Base-by-base conservation (phyloP, 1,140 invertebrate species). In the Coptotermes formosanus region DNA sequence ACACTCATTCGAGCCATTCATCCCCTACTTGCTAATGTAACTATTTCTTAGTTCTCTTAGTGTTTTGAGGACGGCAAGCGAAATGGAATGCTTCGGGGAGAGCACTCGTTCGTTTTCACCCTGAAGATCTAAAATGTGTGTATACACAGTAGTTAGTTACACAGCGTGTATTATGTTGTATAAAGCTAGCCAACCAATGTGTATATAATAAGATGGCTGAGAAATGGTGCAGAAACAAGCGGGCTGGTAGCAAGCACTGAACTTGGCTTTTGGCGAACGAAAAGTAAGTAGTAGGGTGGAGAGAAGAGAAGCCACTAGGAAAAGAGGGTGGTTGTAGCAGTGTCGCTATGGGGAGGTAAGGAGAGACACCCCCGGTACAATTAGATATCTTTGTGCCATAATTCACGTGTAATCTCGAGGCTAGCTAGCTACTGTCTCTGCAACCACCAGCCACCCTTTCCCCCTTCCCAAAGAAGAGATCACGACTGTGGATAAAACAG, bases 341-440 rank as follows among this genome's bases (percentile, higher is more conserved):
- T 64, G 59, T 64, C 85, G 85, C 59, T 69, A 64, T 75, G 64
- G 64, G 85, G 59, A 45, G 59, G 75, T 48, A 85, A 69, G 52
- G 45, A 81, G 75, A 82, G 83, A 55, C 84, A 86, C 87, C 64
- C 64, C 64, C n/a, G n/a, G 64, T 88, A 88, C 88, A 89, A 89
- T 89, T 89, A 89, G 88, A 89, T 89, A 89, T 89, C 89, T 89
- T 87, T 87, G 85, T 64, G 87, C 88, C 88, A 89, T 89, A 89
- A 89, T 88, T 89, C 89, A 89, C 87, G 87, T 88, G 88, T 89
- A 89, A 89, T 89, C 89, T 89, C 87, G 48, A 85, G 84, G 84
- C 45, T 11, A 43, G 84, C 44, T 21, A 38, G 84, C 82, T 83
- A 43, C 82, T 52, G 43, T 52, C 82, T 83, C 82, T 52, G 44